Evolutionary conservation across 2,888 invertebrate species (phyloP), one percentile per base, ranked within the genome.

Genomic region (Harpalus rufipes): DNA sequence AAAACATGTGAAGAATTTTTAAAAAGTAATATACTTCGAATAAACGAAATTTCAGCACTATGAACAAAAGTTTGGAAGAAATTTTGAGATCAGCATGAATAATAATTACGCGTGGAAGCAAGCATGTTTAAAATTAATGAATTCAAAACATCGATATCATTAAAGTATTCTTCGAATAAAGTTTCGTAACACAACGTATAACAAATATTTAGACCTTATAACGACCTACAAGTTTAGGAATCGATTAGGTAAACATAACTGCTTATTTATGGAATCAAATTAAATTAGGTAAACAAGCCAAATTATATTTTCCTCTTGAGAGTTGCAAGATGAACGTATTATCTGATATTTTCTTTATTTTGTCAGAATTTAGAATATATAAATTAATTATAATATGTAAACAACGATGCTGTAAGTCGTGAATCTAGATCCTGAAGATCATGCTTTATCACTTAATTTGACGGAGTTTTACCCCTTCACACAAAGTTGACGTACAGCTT

Each of bases 161-260:
- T 16, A 21, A 21, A 61, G 21, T 61, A 1, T 61, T 61, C 8
- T 18, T 18, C 21, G 8, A 25, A 21, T 63, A 12, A 63, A 63
- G 63, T 63, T 63, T 25, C 8, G 61, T 25, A 61, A 21, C 12
- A 63, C 63, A 25, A 0, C 63, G 63, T 63, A 18, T 21, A 12
- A 63, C 63, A 63, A 63, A 63, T 63, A 63, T 63, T 63, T 25
- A 12, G 63, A 3, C 21, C 63, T 63, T 12, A 25, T 63, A 63
- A 25, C 63, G 25, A 63, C 25, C 25, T 63, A 8, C 63, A 18
- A 63, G 63, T 63, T 63, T 21, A 21, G 63, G 25, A 63, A 63
- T 63, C 63, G 63, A 63, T 63, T 63, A 25, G 25, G 25, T 21
- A 63, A 63, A 63, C 63, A 63, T 63, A 63, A 63, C 21, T 61